Percentiles rank a stretch among this genome's conserved stretches.
Evolutionary conservation across 2,797 vertebrate genomes (phyloP).

Genomic region (Psittacula derbiana): DNA sequence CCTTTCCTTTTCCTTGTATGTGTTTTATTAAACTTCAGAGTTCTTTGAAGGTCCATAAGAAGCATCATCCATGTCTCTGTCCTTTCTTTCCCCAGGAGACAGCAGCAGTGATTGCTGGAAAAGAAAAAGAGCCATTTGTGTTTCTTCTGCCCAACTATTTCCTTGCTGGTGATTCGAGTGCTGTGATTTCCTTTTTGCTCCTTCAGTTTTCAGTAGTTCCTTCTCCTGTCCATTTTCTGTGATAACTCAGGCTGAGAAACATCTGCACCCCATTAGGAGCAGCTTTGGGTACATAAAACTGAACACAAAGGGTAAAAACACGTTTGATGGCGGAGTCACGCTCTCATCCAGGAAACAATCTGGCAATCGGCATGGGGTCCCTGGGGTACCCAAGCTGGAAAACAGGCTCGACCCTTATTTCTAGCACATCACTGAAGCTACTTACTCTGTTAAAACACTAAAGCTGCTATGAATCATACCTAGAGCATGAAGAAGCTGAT

Average conservation of each 20-base stretch:
- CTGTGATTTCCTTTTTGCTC: fast-evolving
- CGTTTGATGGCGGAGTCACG: background rate
- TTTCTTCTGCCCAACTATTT: background rate
- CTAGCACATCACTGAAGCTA: background rate
- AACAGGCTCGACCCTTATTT: background rate
- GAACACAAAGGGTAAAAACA: conserved; percentile 18
- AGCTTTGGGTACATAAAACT: conserved; percentile 26
- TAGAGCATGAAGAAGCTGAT: background rate
- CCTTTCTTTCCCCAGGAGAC: background rate
- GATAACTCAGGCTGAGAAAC: conserved; percentile 24
- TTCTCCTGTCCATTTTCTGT: background rate
- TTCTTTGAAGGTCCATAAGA: background rate
- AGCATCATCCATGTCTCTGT: background rate
- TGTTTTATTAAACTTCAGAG: background rate
- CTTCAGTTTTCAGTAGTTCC: background rate
- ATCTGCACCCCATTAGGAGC: conserved; percentile 43
- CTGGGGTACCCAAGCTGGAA: background rate
- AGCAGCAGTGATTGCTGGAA: background rate
- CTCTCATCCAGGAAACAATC: conserved; percentile 39
- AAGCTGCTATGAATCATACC: background rate
- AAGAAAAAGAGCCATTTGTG: background rate
- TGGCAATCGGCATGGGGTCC: background rate
- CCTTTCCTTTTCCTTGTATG: background rate
- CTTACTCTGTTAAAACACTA: background rate
- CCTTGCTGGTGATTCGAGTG: background rate